Base-by-base conservation (phyloP, 2,797 vertebrate species). In the Gastrophryne carolinensis region DNA sequence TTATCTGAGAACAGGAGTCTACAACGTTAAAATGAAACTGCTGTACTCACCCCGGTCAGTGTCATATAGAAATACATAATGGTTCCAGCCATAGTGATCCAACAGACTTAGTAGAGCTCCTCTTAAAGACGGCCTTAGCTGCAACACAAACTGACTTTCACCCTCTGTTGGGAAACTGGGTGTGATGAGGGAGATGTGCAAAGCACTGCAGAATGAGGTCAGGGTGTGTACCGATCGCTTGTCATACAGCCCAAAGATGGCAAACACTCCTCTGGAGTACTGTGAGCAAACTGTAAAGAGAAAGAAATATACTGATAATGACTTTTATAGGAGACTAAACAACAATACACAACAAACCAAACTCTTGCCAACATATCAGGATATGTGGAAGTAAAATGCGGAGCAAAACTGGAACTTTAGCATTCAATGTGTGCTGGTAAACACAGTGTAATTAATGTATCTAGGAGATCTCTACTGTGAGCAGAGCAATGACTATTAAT, bases 221-320 rank as follows among this genome's bases (percentile, higher is more conserved):
- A 99, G 91, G 67, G 98, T 98, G 80, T 98, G 96, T 56, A 99
- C 98, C 1, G 98, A 99, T 86, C 97, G 95, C 90, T 98, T 98
- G 86, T 99, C 97, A 26, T 99, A 99, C 72, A 99, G 93, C 88
- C 97, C 97, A 82, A 99, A 99, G 87, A 99, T 99, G 89, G 98
- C 96, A 78, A 98, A 99, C 82, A 99, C 97, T 75, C 97, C 97
- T 86, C 97, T 92, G 5, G 97, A 98, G 85, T 98, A 99, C 89
- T 99, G 92, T 81, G 92, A 93, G 84, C 92, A 93, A 80, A 93
- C 92, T 93, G 85, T 29, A 88, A 89, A 1, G 32, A 78, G 32
- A 74, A 10, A 57, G 2, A 57, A n/a, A n/a, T 24, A 41, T n/a
- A n/a, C n/a, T n/a, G n/a, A n/a, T n/a, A n/a, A n/a, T n/a, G n/a